A percentile compares a stretch with the other conserved stretches of the same genome.
phyloP scores from a whole-genome alignment of 2,113 vertebrate genomes.

The Tympanuchus pallidicinctus region DNA sequence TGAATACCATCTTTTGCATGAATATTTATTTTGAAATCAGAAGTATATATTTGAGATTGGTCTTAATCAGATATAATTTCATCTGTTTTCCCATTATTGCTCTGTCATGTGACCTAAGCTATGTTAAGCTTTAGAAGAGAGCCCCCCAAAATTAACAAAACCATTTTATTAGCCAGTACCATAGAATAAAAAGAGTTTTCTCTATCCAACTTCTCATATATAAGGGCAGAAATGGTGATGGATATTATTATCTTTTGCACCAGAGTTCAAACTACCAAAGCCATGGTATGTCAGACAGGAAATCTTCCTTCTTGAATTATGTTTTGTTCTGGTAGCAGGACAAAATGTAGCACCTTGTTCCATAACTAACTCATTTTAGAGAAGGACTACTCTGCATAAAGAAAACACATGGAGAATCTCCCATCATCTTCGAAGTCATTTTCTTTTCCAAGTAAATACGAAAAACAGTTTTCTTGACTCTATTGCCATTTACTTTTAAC shows the following conservation, averaged over 20 bases:
- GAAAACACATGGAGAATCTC: background rate
- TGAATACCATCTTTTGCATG: background rate
- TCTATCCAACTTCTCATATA: background rate
- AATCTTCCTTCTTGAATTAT: background rate
- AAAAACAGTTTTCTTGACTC: background rate
- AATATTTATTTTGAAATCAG: background rate
- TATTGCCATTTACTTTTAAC: background rate
- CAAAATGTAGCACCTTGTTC: background rate
- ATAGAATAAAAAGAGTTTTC: background rate
- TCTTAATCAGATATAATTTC: background rate
- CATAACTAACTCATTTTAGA: background rate
- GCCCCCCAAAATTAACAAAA: background rate
- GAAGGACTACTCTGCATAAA: background rate
- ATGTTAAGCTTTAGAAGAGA: background rate
- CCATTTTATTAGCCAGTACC: background rate
- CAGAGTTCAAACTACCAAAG: background rate
- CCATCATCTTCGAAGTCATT: background rate
- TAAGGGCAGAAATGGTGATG: background rate
- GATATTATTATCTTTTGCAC: background rate
- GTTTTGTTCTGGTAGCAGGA: background rate
- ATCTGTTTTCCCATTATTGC: background rate
- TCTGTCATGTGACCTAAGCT: background rate
- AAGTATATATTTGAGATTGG: background rate
- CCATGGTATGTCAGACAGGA: background rate
- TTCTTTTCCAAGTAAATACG: background rate